Evolutionary conservation across 2,113 vertebrate species (phyloP).

Genomic region (Octodon degus): DNA sequence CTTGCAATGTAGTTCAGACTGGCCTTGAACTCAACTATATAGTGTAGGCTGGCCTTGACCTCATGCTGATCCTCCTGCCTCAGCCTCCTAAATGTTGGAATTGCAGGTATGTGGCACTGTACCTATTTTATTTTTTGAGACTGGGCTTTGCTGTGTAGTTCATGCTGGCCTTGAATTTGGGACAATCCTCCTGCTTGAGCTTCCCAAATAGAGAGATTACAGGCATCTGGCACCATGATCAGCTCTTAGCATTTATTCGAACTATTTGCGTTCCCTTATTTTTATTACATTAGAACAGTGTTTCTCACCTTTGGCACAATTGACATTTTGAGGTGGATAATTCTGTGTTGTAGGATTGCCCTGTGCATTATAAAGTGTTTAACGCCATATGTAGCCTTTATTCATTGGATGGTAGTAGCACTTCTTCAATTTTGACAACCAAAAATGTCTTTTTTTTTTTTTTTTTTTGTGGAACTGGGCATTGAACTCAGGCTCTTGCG

Average conservation of each 20-base stretch:
- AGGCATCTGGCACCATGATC: background rate
- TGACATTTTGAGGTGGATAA: constrained; percentile 5
- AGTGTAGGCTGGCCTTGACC: no score
- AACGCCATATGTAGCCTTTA: constrained; percentile 31
- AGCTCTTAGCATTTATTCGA: constrained; percentile 39
- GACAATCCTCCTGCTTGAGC: background rate
- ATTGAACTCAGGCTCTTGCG: no score
- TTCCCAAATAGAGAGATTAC: background rate
- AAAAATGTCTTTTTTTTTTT: constrained; percentile 51
- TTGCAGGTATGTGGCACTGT: background rate
- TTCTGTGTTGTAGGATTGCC: constrained; percentile 8
- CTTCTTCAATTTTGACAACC: constrained; percentile 6
- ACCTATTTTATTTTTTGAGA: background rate
- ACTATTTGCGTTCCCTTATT: background rate
- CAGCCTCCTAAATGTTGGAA: background rate
- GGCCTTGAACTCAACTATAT: background rate
- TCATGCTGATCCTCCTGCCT: no score
- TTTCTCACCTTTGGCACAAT: constrained; percentile 48
- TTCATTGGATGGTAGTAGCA: constrained; percentile 5
- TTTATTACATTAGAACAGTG: background rate
- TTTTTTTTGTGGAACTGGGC: background rate
- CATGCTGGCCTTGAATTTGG: background rate
- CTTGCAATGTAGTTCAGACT: background rate
- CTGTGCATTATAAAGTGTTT: constrained; percentile 42
- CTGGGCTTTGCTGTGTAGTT: background rate